A percentile compares a stretch with the other conserved stretches of the same genome.
These are phyloP conservation scores for Rhodeus uyekii DNA, from an alignment of 2,797 vertebrate species.

Conservation along the genomic window DNA sequence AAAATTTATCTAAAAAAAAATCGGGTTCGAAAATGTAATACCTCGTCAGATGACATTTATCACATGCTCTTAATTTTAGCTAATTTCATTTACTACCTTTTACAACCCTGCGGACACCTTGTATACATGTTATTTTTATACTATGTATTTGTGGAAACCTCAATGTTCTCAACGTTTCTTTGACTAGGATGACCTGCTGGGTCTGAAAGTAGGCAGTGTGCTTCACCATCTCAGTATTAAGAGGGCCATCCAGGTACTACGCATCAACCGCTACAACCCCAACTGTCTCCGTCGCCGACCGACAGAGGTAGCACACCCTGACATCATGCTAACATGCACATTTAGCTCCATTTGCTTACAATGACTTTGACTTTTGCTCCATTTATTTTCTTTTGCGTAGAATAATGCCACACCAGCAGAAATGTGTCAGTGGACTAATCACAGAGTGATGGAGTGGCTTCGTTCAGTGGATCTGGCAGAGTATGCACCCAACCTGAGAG, in stretches of 20 bases:
- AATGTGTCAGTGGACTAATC: conserved; percentile 93
- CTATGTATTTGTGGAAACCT: fast-evolving
- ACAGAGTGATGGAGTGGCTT: conserved; percentile 97
- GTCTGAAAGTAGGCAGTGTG: conserved; percentile 92
- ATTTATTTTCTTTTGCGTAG: conserved; percentile 63
- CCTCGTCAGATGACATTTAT: too few species aligned
- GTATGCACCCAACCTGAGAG: conserved; percentile 91
- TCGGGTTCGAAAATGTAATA: too few species aligned
- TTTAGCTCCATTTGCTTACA: background rate
- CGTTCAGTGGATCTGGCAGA: conserved; percentile 92
- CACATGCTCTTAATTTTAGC: too few species aligned
- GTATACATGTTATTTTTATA: too few species aligned
- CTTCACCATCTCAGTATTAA: conserved; percentile 97
- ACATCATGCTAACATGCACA: background rate
- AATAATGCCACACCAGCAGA: conserved; percentile 83
- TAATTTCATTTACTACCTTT: too few species aligned
- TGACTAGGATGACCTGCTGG: conserved; percentile 89
- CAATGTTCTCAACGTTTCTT: background rate
- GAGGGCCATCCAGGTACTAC: conserved; percentile 92
- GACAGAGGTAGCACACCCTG: conserved; percentile 77
- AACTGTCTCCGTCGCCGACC: conserved; percentile 90
- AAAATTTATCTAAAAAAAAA: too few species aligned
- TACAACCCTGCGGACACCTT: too few species aligned
- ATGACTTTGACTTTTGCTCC: background rate
- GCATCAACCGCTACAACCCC: conserved; percentile 88